phyloP scores from a whole-genome alignment of 2,888 invertebrate genomes.

The Rhingia rostrata region DNA sequence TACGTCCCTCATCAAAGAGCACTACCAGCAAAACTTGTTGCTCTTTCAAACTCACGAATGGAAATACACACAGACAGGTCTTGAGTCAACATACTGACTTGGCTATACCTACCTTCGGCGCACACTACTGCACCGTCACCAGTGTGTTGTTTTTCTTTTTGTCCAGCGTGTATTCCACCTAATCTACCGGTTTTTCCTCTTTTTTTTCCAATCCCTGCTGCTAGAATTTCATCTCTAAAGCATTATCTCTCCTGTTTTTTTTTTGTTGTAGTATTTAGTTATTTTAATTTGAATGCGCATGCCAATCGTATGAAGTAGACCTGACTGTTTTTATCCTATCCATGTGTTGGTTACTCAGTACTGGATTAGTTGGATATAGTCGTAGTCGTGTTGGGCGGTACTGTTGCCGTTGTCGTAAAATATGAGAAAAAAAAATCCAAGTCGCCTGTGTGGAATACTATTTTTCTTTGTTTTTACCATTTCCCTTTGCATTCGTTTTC shows the following conservation, averaged over 20 bases:
- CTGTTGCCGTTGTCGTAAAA: conserved; percentile 42
- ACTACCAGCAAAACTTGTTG: conserved; percentile 62
- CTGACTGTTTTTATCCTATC: neutral
- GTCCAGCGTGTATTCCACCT: conserved; percentile 42
- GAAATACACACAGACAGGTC: neutral
- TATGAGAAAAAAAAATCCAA: neutral
- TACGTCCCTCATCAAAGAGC: conserved; percentile 51
- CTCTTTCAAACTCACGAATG: conserved; percentile 48
- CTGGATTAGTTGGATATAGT: conserved; percentile 35
- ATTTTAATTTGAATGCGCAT: conserved; percentile 71
- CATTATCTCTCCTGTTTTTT: conserved; percentile 27
- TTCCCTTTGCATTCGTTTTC: conserved; percentile 8
- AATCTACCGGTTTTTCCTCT: conserved; percentile 74
- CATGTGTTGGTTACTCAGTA: conserved; percentile 34
- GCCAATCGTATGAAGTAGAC: conserved; percentile 65
- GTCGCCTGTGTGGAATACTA: conserved; percentile 9
- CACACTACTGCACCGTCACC: conserved; percentile 23
- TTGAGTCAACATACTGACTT: conserved; percentile 17
- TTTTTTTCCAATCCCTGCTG: conserved; percentile 57
- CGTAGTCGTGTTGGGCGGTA: conserved; percentile 36
- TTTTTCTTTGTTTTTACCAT: conserved; percentile 9
- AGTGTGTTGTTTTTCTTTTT: conserved; percentile 32
- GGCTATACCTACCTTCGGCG: neutral
- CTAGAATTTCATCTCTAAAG: conserved; percentile 59
- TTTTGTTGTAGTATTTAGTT: conserved; percentile 30